Evolutionary conservation across 2,797 vertebrate species (phyloP).

Genomic region (Microctenopoma lineatum): DNA sequence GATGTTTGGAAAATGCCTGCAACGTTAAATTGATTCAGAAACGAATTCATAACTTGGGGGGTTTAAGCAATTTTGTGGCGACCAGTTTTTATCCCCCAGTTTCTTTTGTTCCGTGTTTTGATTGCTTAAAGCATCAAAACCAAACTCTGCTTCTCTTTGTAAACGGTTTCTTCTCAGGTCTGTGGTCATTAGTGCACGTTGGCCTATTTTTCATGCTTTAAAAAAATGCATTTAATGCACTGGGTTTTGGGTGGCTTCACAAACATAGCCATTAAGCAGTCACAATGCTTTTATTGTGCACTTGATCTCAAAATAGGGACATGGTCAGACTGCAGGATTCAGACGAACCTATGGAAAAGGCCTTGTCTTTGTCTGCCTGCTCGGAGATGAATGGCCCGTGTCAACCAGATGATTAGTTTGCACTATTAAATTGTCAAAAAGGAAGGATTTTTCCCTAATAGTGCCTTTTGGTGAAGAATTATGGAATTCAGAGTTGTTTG

Average conservation of each 20-base stretch:
- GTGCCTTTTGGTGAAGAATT: constrained; percentile 87
- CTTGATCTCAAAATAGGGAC: constrained; percentile 89
- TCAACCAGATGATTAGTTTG: constrained; percentile 94
- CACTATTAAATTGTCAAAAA: constrained; percentile 96
- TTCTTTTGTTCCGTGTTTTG: constrained; percentile 61
- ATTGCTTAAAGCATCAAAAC: constrained; percentile 59
- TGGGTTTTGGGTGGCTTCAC: constrained; percentile 90
- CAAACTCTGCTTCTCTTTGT: constrained; percentile 42
- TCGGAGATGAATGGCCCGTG: constrained; percentile 93
- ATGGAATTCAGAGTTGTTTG: constrained; percentile 85
- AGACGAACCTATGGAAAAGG: constrained; percentile 86
- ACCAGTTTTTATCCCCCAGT: constrained; percentile 44
- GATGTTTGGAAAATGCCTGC: constrained; percentile 90
- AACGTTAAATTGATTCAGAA: constrained; percentile 89
- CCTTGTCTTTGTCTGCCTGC: constrained; percentile 89
- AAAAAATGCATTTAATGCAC: constrained; percentile 89
- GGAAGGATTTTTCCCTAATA: constrained; percentile 89
- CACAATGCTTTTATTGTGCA: constrained; percentile 94
- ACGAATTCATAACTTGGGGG: constrained; percentile 87
- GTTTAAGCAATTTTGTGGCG: constrained; percentile 79
- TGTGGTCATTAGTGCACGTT: constrained; percentile 74
- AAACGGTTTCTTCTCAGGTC: constrained; percentile 28
- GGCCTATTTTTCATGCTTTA: constrained; percentile 81
- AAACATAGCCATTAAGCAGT: constrained; percentile 92
- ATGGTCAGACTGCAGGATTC: constrained; percentile 80